These are phyloP conservation scores for Megaleporinus macrocephalus DNA, from an alignment of 2,113 vertebrate genomes.

Conservation along the genomic window DNA sequence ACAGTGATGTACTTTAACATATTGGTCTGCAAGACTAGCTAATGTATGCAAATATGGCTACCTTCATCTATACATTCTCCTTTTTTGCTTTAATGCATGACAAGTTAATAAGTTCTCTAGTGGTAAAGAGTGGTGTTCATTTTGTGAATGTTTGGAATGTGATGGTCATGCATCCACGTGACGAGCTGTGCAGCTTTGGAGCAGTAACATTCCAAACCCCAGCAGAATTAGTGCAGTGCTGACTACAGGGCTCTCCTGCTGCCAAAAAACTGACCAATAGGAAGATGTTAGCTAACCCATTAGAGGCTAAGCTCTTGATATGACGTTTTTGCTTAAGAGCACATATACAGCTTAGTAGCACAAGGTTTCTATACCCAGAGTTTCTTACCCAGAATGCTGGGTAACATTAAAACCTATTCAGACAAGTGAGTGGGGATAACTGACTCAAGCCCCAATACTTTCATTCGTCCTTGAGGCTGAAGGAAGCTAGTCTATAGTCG, in stretches of 20 bases:
- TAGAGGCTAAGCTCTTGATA: not conserved
- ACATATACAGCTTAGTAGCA: too few species aligned
- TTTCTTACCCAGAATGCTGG: not conserved
- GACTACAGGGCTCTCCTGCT: not conserved
- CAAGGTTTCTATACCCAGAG: not conserved
- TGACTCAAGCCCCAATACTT: not conserved
- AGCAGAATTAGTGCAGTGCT: not conserved
- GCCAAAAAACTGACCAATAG: not conserved
- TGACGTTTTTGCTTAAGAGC: not conserved
- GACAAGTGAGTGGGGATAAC: not conserved
- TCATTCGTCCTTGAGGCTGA: not conserved
- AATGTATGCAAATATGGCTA: not conserved
- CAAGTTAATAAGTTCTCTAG: not conserved
- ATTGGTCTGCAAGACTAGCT: not conserved
- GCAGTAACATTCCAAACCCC: not conserved
- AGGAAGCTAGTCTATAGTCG: not conserved
- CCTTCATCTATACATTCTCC: not conserved
- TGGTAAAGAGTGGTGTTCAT: not conserved
- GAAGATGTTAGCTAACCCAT: constrained; percentile 1
- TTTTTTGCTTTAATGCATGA: not conserved
- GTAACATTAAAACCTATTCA: too few species aligned
- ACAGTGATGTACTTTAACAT: not conserved
- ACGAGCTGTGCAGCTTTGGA: not conserved
- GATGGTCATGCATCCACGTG: not conserved
- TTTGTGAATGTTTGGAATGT: not conserved